These are phyloP conservation scores for Amblyjoppa fuscipennis DNA, from an alignment of 2,888 invertebrate genomes.

Conservation along the genomic window DNA sequence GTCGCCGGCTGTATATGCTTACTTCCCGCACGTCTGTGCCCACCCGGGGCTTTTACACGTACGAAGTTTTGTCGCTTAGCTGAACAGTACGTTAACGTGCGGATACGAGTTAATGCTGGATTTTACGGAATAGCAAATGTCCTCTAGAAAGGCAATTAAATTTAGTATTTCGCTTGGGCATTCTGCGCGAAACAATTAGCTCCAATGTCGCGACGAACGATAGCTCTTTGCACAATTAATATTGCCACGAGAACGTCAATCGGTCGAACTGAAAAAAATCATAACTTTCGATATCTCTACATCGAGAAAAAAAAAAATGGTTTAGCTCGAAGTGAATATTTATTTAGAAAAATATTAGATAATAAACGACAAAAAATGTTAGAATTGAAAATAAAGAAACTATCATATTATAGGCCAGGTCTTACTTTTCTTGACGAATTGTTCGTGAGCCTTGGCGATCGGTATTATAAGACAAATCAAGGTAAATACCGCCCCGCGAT, in stretches of 20 bases:
- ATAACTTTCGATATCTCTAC: not conserved
- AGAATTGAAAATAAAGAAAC: not conserved
- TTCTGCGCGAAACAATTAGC: not conserved
- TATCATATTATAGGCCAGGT: too few species aligned
- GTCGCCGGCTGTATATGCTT: constrained; percentile 50
- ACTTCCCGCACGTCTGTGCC: constrained; percentile 44
- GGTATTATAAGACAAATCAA: constrained; percentile 1
- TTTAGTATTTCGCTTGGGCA: not conserved
- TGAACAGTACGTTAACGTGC: constrained; percentile 15
- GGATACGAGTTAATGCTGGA: constrained; percentile 6
- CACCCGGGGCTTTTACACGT: constrained; percentile 51
- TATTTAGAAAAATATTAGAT: not conserved
- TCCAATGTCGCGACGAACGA: not conserved
- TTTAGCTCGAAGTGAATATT: too few species aligned
- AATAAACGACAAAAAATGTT: not conserved
- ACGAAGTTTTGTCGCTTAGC: constrained; percentile 41
- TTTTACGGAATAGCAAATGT: constrained; percentile 7
- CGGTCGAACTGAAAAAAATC: not conserved
- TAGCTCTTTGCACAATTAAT: not conserved
- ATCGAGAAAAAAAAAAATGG: too few species aligned
- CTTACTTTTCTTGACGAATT: not conserved
- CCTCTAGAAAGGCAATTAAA: not conserved
- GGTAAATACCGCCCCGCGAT: not conserved
- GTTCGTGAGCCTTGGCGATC: not conserved
- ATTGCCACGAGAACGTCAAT: not conserved